Base-by-base conservation (phyloP, 2,888 invertebrate species). In the Piscicola geometra region DNA sequence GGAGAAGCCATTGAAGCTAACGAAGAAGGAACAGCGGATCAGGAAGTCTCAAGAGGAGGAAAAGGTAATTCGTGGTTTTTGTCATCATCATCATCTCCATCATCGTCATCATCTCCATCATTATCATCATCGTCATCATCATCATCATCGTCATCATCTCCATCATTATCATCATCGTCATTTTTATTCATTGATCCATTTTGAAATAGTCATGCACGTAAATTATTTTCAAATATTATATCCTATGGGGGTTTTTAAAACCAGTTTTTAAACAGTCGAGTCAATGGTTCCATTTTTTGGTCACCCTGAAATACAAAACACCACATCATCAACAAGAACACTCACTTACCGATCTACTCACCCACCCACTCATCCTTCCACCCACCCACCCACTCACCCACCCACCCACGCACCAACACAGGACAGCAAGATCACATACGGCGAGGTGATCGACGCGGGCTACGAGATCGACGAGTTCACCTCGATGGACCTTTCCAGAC, bases 401-500 rank as follows among this genome's bases (percentile, higher is more conserved):
- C 18, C 52, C 30, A 5, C 21, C 68, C 30, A 35, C 56, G 12
- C 3, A 15, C 35, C 41, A 12, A 3, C 15, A 66, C 60, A 78
- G 64, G 80, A 76, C 21, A 81, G 81, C 72, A 82, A 83, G 75
- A 81, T 84, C 0, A 78, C 82, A 76, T 85, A 83, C 79, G 81
- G 83, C 28, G 83, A 84, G 73, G 81, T 81, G 50, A 81, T 85
- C 21, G 81, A 82, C 60, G 79, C 80, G 1, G 83, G 81, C 78
- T 82, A 84, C 79, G 82, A 82, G 25, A 80, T 80, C 3, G 71
- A 83, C 33, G 76, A 71, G 50, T 85, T 85, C 79, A 81, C 82
- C 68, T 93, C 95, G 87, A 95, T 99, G 94, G 96, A 97, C 86
- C 87, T 98, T 33, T 97, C 97, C 0, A 88, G 97, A 77, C 97